Conservation (phyloP, 1,140 invertebrate species). For the Mizuhopecten yessoensis region DNA sequence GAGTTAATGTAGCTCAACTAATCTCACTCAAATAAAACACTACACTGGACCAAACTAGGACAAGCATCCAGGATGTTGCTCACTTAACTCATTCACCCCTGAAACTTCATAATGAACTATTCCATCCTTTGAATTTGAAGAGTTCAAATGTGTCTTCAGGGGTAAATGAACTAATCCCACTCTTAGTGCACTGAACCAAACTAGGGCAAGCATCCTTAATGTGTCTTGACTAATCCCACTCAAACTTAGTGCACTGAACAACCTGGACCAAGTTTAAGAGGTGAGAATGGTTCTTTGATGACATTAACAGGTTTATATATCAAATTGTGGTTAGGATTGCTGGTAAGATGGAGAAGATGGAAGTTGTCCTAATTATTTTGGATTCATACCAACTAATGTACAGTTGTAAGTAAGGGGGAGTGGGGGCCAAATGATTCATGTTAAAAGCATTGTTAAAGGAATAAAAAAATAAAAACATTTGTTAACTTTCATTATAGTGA, state of each 20-base stretch:
- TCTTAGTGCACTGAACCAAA: too few species aligned
- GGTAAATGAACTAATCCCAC: too few species aligned
- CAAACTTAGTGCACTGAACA: neutral
- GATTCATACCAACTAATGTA: neutral
- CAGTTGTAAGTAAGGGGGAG: neutral
- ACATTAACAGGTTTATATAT: neutral
- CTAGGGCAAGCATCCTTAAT: neutral
- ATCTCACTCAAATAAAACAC: too few species aligned
- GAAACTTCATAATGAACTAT: too few species aligned
- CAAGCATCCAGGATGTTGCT: too few species aligned
- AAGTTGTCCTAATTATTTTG: neutral
- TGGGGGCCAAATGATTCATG: neutral
- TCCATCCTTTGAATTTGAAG: too few species aligned
- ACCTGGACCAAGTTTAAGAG: neutral
- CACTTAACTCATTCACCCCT: too few species aligned
- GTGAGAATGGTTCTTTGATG: constrained; percentile 1
- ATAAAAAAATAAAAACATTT: neutral
- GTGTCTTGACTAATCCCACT: neutral
- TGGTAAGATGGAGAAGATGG: neutral
- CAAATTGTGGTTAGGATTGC: constrained; percentile 4
- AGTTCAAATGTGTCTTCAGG: too few species aligned
- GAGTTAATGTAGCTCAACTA: too few species aligned
- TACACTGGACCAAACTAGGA: too few species aligned
- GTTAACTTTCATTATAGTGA: neutral
- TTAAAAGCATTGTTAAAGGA: neutral